A percentile compares a stretch with the other conserved stretches of the same genome.
Conservation (phyloP, 2,888 invertebrate genomes). For the Pharmacophagus antenor region DNA sequence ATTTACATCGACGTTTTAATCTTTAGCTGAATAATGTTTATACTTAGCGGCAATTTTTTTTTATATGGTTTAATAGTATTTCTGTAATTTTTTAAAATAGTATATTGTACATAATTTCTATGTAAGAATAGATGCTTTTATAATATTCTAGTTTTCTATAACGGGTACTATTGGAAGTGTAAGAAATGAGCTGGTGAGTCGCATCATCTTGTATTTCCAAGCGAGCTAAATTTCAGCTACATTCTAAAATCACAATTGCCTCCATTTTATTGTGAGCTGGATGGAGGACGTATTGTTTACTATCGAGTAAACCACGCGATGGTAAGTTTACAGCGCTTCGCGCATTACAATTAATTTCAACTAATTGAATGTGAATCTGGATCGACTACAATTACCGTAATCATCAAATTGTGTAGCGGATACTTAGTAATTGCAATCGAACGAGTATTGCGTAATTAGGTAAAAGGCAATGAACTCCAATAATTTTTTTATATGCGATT, state of each 20-base stretch:
- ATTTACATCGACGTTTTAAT: too few relatives aligned
- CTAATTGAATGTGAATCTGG: background rate
- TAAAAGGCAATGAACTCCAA: conserved; percentile 27
- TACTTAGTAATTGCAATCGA: conserved; percentile 18
- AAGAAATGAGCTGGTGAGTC: too few relatives aligned
- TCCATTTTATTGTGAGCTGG: background rate
- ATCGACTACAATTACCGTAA: conserved; percentile 2
- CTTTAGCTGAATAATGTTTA: too few relatives aligned
- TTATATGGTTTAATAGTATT: too few relatives aligned
- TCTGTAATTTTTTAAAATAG: too few relatives aligned
- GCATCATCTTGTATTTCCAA: background rate
- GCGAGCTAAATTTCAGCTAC: too few relatives aligned
- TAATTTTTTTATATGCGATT: conserved; percentile 20
- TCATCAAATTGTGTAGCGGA: conserved; percentile 18
- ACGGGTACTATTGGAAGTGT: too few relatives aligned
- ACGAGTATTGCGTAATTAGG: conserved; percentile 21
- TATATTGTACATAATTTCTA: too few relatives aligned
- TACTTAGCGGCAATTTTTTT: too few relatives aligned
- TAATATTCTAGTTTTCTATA: too few relatives aligned
- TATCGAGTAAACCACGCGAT: background rate
- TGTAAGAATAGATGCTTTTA: too few relatives aligned
- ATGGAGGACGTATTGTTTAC: background rate
- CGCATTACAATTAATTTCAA: background rate
- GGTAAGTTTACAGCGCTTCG: background rate
- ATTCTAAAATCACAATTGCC: background rate